Percentiles rank a stretch among this genome's conserved stretches.
Evolutionary conservation across 2,113 vertebrate species (phyloP).

Genomic region (Galbula dea): DNA sequence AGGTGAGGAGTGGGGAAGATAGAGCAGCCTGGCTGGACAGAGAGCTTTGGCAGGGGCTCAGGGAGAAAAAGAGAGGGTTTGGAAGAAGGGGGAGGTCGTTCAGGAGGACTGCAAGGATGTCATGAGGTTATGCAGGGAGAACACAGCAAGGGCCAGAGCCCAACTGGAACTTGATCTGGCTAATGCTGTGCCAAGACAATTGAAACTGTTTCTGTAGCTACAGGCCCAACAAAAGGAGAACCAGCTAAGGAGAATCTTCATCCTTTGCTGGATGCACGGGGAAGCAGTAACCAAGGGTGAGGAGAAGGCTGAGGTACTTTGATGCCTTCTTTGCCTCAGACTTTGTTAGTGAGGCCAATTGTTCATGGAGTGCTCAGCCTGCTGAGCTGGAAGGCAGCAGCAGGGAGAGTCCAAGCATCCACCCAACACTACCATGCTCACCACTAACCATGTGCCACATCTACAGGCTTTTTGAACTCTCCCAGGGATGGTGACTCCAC

Average conservation of each 20-base stretch:
- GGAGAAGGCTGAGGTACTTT: not conserved
- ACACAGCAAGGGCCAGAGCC: too few relatives aligned
- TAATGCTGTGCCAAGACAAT: too few relatives aligned
- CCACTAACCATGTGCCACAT: too few relatives aligned
- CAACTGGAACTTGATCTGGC: too few relatives aligned
- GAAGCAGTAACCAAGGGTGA: not conserved
- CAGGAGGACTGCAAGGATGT: not conserved
- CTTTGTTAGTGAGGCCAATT: not conserved
- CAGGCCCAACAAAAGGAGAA: not conserved
- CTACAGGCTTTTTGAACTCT: too few relatives aligned
- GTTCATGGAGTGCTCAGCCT: rapidly evolving
- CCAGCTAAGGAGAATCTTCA: too few relatives aligned
- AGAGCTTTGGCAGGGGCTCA: not conserved
- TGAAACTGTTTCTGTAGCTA: too few relatives aligned
- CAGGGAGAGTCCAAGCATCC: too few relatives aligned
- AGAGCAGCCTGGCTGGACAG: not conserved
- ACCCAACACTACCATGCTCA: too few relatives aligned
- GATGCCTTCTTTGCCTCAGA: not conserved
- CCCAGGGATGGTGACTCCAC: too few relatives aligned
- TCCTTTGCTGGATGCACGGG: too few relatives aligned
- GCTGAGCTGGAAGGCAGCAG: not conserved
- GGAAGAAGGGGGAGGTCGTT: not conserved
- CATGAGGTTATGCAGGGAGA: too few relatives aligned
- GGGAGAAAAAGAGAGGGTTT: not conserved
- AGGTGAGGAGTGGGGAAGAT: rapidly evolving